Base-by-base conservation (phyloP, 2,797 vertebrate genomes). In the Phyllotis vaccarum region DNA sequence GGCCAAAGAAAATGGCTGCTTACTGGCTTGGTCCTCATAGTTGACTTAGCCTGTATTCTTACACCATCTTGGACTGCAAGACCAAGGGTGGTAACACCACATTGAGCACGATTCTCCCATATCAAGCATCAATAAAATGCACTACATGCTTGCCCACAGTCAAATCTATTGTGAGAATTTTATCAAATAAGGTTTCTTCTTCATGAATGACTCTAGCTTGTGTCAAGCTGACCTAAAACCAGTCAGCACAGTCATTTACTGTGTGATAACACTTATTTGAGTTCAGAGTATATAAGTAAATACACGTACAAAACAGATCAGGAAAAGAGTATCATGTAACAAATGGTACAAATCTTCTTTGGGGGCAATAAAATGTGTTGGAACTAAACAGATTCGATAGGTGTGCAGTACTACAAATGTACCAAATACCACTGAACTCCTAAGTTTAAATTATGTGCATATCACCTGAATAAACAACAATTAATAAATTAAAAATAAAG, bases 401-500 rank as follows among this genome's bases (percentile, higher is more conserved):
- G 40, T 64, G 34, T 6, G 64, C 3, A 80, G 37, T 24, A 43
- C 1, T 46, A 37, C 34, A 52, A 60, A 46, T 60, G 34, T 72
- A 89, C 49, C 58, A 90, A 91, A 94, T 40, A 74, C 24, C 56
- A 74, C 31, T 74, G 2, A 93, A 90, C 17, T 72, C 29, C 79
- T 72, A 46, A 58, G 34, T 86, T 93, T 49, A 80, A 22, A 22
- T 90, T 40, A 83, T 7, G 24, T 64, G 34, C 49, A 21, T 92
- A 24, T 92, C 54, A 74, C 12, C 21, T 89, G 6, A 90, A 89
- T 85, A 21, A 83, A 83, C 7, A 82, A 82, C 16, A 72, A 70
- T 66, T 74, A 91, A 56, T 86, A n/a, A n/a, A n/a, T n/a, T n/a
- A n/a, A 74, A 86, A 90, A 90, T 54, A 86, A 86, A 92, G 54